Percentiles rank a stretch among this genome's conserved stretches.
Evolutionary conservation across 2,113 vertebrate species (phyloP).

Genomic region (Lota lota): DNA sequence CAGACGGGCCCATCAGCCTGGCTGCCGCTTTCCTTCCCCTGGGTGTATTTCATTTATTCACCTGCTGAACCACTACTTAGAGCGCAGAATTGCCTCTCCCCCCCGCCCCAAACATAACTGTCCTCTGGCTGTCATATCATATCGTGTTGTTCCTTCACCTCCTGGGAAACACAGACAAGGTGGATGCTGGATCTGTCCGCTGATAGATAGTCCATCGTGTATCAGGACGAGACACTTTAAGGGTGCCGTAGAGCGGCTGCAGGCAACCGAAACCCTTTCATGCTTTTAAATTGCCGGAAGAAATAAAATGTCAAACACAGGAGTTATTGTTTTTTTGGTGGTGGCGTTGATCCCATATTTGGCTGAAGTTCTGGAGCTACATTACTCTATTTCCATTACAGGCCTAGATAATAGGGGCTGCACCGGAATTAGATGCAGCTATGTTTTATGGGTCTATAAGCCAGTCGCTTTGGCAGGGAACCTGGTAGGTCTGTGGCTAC

Average conservation of each 20-base stretch:
- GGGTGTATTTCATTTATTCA: background rate
- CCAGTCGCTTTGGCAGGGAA: conserved; percentile 47
- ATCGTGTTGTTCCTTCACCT: background rate
- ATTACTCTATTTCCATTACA: conserved; percentile 63
- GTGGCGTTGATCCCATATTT: conserved; percentile 24
- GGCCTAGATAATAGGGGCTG: conserved; percentile 56
- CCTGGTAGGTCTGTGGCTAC: conserved; percentile 52
- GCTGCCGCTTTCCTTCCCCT: conserved; percentile 6
- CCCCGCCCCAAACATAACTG: background rate
- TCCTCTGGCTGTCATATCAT: no score
- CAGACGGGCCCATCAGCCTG: conserved; percentile 24
- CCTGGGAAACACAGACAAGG: conserved; percentile 5
- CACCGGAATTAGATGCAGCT: conserved; percentile 39
- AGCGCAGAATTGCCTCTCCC: no score
- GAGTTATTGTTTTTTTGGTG: conserved; percentile 30
- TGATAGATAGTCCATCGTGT: conserved; percentile 31
- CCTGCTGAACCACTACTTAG: no score
- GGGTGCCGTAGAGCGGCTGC: conserved; percentile 14
- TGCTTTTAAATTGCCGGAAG: conserved; percentile 30
- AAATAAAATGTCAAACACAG: conserved; percentile 45
- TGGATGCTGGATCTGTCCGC: background rate
- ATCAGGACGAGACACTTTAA: conserved; percentile 13
- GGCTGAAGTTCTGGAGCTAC: conserved; percentile 31
- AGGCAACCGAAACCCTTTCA: conserved; percentile 13
- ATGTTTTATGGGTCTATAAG: conserved; percentile 62